Evolutionary conservation across 2,797 vertebrate species (phyloP), one percentile per base, ranked within the genome.

Genomic region (Oophaga sylvatica): DNA sequence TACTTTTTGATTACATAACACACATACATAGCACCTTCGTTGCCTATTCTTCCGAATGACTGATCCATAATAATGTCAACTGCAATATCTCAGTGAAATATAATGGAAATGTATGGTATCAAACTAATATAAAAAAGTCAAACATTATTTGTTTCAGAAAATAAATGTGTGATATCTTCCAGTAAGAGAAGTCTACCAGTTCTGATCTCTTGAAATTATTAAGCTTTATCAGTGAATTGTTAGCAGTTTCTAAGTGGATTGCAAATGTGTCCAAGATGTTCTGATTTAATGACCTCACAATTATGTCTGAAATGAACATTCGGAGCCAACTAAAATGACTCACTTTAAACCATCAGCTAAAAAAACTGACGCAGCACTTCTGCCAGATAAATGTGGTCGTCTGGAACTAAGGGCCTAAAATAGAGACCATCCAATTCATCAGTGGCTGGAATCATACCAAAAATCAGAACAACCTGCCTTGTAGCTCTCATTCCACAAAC

Each of bases 351-450:
- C 59, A 84, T 45, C 70, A 45, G 12, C 31, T 45, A 2, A 62
- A 77, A 53, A 60, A 53, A 10, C 35, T 62, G 60, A 85, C 57
- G 56, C n/a, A n/a, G 53, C 53, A 22, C 26, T 67, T 17, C 35
- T 85, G 83, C 60, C 57, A 78, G 73, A n/a, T 53, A 85, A 67
- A 78, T 77, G 71, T 56, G 67, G 1, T 62, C 75, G 1, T 62
- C 75, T 85, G 73, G 20, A 78, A 85, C 83, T 85, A 77, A 4
- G 0, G 29, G 20, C 59, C 41, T 65, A 65, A 67, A 85, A 77
- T 78, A 85, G 83, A 77, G 76, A 45, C 83, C 76, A 62, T 77
- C n/a, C 59, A 65, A 85, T 62, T 85, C 16, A 57, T 71, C 71
- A 45, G 20, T 13, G 31, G 59, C 10, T 80, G 78, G 78, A 31